Evolutionary conservation across 2,888 invertebrate genomes (phyloP).

Genomic region (Yponomeuta malinellus): DNA sequence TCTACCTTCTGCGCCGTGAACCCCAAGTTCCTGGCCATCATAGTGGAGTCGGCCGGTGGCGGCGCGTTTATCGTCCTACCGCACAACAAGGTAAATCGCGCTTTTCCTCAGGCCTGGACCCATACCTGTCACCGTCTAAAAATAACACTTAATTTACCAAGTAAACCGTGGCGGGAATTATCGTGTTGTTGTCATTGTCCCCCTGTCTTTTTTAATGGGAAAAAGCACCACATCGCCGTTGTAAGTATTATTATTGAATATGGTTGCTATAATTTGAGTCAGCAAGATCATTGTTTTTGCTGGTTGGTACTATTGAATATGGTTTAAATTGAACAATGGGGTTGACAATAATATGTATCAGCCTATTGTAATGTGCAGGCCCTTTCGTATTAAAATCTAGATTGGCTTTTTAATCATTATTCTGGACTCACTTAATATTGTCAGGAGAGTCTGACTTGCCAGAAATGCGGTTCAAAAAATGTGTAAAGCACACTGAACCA

Average conservation of each 20-base stretch:
- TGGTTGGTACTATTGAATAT: not conserved
- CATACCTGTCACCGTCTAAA: slow-evolving; percentile 13
- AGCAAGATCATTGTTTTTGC: not conserved
- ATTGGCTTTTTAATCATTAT: too few species aligned
- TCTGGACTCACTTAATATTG: too few species aligned
- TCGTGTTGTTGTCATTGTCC: not conserved
- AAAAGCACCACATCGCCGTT: not conserved
- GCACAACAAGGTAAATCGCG: slow-evolving; percentile 86
- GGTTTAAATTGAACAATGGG: too few species aligned
- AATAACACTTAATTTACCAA: slow-evolving; percentile 11
- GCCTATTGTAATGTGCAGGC: too few species aligned
- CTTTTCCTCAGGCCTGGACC: not conserved
- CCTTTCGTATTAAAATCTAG: too few species aligned
- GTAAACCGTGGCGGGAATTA: not conserved
- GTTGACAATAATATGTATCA: too few species aligned
- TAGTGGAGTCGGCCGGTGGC: slow-evolving; percentile 97
- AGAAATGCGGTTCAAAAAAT: too few species aligned
- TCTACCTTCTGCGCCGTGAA: slow-evolving; percentile 99
- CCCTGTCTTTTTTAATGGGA: not conserved
- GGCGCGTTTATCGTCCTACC: slow-evolving; percentile 97
- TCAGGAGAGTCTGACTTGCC: too few species aligned
- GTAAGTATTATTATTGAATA: too few species aligned
- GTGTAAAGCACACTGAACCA: too few species aligned
- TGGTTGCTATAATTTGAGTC: not conserved
- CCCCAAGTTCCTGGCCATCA: slow-evolving; percentile 97